phyloP scores from a whole-genome alignment of 2,888 invertebrate genomes.

The Chaetogeoica ovagalla region DNA sequence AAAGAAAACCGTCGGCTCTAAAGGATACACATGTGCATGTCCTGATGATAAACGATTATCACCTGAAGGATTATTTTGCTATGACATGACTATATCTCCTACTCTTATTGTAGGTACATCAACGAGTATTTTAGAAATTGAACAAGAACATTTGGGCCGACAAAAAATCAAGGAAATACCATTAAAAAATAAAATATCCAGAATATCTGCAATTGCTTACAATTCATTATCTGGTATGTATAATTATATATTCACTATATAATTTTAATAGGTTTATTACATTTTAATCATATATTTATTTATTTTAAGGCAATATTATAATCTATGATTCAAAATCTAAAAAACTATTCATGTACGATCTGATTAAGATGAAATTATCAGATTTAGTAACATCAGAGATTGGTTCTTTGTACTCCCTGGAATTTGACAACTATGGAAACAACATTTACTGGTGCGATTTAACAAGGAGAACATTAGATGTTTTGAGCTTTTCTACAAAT shows the following conservation, averaged over 20 bases:
- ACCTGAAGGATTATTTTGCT: slow-evolving; percentile 66
- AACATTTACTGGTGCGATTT: slow-evolving; percentile 75
- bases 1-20: slow-evolving; percentile 55
- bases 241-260: background rate
- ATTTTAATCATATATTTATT: slow-evolving; percentile 14
- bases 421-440: slow-evolving; percentile 72
- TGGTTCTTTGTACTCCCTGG: slow-evolving; percentile 65
- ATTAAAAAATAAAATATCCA: slow-evolving; percentile 26
- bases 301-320: slow-evolving; percentile 57
- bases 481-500: slow-evolving; percentile 66
- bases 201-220: slow-evolving; percentile 66
- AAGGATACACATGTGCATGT: slow-evolving; percentile 71
- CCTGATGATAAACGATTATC: slow-evolving; percentile 71
- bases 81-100: slow-evolving; percentile 22
- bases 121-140: slow-evolving; percentile 37
- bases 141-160: slow-evolving; percentile 45
- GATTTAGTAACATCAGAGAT: slow-evolving; percentile 61
- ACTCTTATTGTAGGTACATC: slow-evolving; percentile 53
- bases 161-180: slow-evolving; percentile 31
- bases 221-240: slow-evolving; percentile 64
- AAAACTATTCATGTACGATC: slow-evolving; percentile 61
- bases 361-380: slow-evolving; percentile 55
- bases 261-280: slow-evolving; percentile 57
- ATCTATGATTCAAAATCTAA: slow-evolving; percentile 63
- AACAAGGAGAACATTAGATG: slow-evolving; percentile 68